These are phyloP conservation scores for Oryzaephilus surinamensis DNA, from an alignment of 1,140 invertebrate species.

Conservation along the genomic window DNA sequence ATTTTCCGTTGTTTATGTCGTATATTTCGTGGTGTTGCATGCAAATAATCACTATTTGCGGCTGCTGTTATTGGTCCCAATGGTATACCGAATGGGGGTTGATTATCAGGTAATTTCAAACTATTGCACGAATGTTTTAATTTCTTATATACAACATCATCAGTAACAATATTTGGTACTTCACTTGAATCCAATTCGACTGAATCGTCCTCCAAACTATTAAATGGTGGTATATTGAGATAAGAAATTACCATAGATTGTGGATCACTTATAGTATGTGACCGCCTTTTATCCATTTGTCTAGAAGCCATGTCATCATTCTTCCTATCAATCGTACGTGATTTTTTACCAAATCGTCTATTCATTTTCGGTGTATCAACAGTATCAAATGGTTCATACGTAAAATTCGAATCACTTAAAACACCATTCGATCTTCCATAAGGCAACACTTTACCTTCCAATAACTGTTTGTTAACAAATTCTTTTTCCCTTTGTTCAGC, in stretches of 20 bases:
- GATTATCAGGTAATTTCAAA: slow-evolving; percentile 61
- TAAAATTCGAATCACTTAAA: slow-evolving; percentile 31
- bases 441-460: slow-evolving; percentile 15
- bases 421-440: slow-evolving; percentile 16
- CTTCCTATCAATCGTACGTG: slow-evolving; percentile 48
- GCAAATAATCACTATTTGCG: slow-evolving; percentile 71
- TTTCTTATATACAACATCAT: slow-evolving; percentile 74
- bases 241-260: slow-evolving; percentile 51
- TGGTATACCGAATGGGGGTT: slow-evolving; percentile 83
- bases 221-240: slow-evolving; percentile 57
- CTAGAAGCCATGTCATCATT: slow-evolving; percentile 73
- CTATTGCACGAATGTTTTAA: slow-evolving; percentile 64
- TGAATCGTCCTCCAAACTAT: slow-evolving; percentile 37
- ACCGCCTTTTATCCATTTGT: slow-evolving; percentile 50
- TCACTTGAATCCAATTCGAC: slow-evolving; percentile 46
- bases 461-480: slow-evolving; percentile 25
- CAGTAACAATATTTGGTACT: slow-evolving; percentile 69
- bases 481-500: slow-evolving; percentile 65
- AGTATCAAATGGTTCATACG: slow-evolving; percentile 30
- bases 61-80: slow-evolving; percentile 65
- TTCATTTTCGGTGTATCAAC: slow-evolving; percentile 20
- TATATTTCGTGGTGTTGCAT: slow-evolving; percentile 53
- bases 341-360: slow-evolving; percentile 31
- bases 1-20: slow-evolving; percentile 53
- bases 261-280: slow-evolving; percentile 42